These are phyloP conservation scores for Drosophila anomalata DNA, from an alignment of 2,888 invertebrate genomes.

Conservation along the genomic window DNA sequence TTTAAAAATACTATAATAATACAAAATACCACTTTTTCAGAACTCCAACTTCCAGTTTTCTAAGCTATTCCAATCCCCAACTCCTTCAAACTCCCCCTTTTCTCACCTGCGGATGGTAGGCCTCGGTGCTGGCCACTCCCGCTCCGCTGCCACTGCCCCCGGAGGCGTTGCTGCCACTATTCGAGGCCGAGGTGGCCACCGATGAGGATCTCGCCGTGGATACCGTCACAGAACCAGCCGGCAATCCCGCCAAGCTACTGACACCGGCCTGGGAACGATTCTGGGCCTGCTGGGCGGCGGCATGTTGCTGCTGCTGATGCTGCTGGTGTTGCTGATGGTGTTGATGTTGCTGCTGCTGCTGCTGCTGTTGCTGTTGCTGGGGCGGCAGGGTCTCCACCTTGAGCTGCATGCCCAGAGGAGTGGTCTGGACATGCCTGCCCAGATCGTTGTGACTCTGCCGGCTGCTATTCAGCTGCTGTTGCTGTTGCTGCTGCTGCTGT, in stretches of 20 bases:
- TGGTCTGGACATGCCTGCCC: conserved; percentile 20
- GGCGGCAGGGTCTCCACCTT: conserved; percentile 87
- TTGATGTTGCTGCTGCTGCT: conserved; percentile 72
- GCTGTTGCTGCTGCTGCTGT: conserved; percentile 74
- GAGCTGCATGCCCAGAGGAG: conserved; percentile 83
- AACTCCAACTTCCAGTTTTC: too few relatives aligned
- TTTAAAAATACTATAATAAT: too few relatives aligned
- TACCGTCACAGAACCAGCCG: conserved; percentile 13
- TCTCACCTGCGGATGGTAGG: conserved; percentile 90
- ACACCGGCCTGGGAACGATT: conserved; percentile 3
- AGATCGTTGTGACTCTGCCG: conserved; percentile 66
- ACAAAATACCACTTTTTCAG: too few relatives aligned
- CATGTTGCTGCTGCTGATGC: conserved; percentile 45
- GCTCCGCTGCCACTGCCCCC: conserved; percentile 25
- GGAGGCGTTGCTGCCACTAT: conserved; percentile 11
- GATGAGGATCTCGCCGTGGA: conserved; percentile 8
- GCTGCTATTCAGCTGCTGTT: conserved; percentile 46
- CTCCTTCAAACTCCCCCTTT: too few relatives aligned
- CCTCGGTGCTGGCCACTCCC: conserved; percentile 78
- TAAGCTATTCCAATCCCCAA: too few relatives aligned
- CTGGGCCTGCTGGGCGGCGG: conserved; percentile 4
- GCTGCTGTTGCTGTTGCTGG: conserved; percentile 82
- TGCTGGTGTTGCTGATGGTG: conserved; percentile 15
- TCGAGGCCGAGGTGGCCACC: neutral
- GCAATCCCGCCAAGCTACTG: conserved; percentile 15